Evolutionary conservation across 2,797 vertebrate species (phyloP).

Genomic region (Poeciliopsis gracilis): DNA sequence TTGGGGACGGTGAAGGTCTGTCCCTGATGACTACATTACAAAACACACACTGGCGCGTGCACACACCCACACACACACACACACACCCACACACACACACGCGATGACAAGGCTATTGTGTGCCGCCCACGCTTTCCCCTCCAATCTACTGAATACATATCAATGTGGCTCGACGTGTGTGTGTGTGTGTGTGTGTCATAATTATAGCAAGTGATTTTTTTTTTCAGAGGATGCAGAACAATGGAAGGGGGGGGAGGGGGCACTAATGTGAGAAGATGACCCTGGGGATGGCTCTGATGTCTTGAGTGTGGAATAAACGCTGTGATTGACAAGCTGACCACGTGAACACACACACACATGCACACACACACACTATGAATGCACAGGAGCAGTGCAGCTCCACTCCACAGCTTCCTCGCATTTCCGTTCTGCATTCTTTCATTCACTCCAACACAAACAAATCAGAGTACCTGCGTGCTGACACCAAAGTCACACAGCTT

Average conservation of each 20-base stretch:
- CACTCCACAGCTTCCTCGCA: slow-evolving; percentile 16
- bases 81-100: slow-evolving; percentile 2
- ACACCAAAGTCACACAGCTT: slow-evolving; percentile 99
- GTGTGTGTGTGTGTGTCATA: slow-evolving; percentile 57
- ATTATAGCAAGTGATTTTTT: slow-evolving; percentile 74
- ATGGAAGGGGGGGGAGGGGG: slow-evolving; percentile 35
- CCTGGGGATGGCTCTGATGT: slow-evolving; percentile 64
- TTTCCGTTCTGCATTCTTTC: slow-evolving; percentile 12
- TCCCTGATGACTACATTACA: slow-evolving; percentile 90
- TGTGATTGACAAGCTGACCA: slow-evolving; percentile 75
- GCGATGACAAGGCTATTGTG: slow-evolving; percentile 64
- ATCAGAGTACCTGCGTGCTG: slow-evolving; percentile 90
- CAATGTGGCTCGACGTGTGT: slow-evolving; percentile 63
- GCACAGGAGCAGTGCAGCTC: slow-evolving; percentile 14
- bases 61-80: slow-evolving; percentile 1
- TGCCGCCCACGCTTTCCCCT: slow-evolving; percentile 58
- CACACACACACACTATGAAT: neutral
- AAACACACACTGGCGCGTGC: slow-evolving; percentile 78
- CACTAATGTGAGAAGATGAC: slow-evolving; percentile 64
- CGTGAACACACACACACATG: slow-evolving; percentile 29
- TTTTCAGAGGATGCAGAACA: slow-evolving; percentile 64
- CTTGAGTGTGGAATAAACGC: slow-evolving; percentile 63
- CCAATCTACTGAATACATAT: slow-evolving; percentile 72
- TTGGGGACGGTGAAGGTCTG: slow-evolving; percentile 75
- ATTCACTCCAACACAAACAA: slow-evolving; percentile 40